phyloP scores from a whole-genome alignment of 2,888 invertebrate species.

The Allacma fusca region DNA sequence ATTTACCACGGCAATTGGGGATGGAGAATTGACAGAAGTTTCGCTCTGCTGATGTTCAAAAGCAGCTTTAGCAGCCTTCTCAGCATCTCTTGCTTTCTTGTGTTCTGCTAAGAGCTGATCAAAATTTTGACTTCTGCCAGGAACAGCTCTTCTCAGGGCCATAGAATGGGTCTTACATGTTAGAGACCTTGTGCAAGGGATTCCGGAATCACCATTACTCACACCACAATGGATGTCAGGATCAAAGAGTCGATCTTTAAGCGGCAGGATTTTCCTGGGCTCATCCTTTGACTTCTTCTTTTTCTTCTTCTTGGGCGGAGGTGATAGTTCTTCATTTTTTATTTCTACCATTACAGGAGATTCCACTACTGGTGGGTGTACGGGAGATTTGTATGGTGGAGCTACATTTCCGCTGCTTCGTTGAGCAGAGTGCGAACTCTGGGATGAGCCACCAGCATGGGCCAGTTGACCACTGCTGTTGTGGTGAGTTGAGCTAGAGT shows the following conservation, averaged over 20 bases:
- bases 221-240: constrained; percentile 86
- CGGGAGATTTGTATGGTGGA: neutral
- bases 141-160: constrained; percentile 74
- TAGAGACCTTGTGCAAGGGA: constrained; percentile 81
- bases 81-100: constrained; percentile 71
- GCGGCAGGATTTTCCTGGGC: constrained; percentile 57
- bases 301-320: constrained; percentile 55
- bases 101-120: constrained; percentile 79
- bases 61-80: constrained; percentile 57
- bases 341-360: constrained; percentile 9
- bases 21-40: neutral
- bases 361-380: neutral
- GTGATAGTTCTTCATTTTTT: constrained; percentile 37
- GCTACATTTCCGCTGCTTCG: constrained; percentile 1
- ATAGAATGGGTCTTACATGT: constrained; percentile 73
- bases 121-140: constrained; percentile 76
- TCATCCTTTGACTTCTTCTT: constrained; percentile 64
- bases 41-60: neutral
- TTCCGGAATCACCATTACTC: constrained; percentile 70
- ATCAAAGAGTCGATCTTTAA: constrained; percentile 75
- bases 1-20: neutral
- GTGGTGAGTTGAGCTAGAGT: constrained; percentile 31
- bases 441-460: neutral
- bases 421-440: neutral
- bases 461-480: constrained; percentile 27